A percentile compares a stretch with the other conserved stretches of the same genome.
Evolutionary conservation across 1,140 invertebrate species (phyloP).

Genomic region (Agrilus planipennis): DNA sequence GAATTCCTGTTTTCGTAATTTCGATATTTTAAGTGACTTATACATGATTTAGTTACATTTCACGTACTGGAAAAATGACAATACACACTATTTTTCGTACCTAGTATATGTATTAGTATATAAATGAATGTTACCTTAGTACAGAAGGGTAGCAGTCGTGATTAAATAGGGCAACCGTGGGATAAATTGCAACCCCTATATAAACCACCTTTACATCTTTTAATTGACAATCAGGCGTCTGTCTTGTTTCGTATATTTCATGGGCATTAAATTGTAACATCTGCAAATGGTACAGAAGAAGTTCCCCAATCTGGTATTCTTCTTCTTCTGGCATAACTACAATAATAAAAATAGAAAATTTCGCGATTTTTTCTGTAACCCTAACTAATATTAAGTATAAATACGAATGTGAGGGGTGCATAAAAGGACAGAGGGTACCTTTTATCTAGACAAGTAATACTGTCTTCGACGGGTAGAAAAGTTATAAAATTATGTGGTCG

Average conservation of each 20-base stretch:
- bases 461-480: no score
- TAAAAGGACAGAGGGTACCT: no score
- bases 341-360: no score
- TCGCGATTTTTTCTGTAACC: no score
- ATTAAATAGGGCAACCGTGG: constrained; percentile 72
- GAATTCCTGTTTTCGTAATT: no score
- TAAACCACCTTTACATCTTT: constrained; percentile 43
- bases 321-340: constrained; percentile 36
- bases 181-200: constrained; percentile 70
- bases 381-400: no score
- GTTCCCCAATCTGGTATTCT: constrained; percentile 44
- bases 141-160: constrained; percentile 78
- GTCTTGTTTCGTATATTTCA: constrained; percentile 66
- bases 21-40: no score
- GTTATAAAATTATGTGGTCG: no score
- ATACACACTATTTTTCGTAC: background rate
- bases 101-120: background rate
- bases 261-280: constrained; percentile 83
- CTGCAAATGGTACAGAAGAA: constrained; percentile 63
- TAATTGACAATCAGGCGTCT: constrained; percentile 37
- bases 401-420: no score
- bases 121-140: constrained; percentile 45
- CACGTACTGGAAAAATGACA: no score
- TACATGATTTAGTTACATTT: no score
- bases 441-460: no score